Conservation (phyloP, 2,888 invertebrate species). For the Caenorhabditis auriculariae region DNA sequence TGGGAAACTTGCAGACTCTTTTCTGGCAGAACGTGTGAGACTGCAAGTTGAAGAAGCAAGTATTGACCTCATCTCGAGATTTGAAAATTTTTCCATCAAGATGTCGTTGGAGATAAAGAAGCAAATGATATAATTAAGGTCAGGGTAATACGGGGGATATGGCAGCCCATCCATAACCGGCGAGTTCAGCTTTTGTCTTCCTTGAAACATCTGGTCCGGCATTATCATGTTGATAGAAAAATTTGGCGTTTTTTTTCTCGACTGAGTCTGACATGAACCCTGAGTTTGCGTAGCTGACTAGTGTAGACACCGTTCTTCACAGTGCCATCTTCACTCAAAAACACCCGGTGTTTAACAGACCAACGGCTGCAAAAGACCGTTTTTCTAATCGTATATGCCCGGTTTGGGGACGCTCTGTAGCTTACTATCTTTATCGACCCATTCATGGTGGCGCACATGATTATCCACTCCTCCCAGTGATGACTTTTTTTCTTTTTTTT, state of each 20-base stretch:
- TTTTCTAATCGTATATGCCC: no score
- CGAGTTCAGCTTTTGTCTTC: background rate
- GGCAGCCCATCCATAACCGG: background rate
- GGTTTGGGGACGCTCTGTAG: no score
- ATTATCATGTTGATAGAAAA: constrained; percentile 6
- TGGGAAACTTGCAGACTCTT: background rate
- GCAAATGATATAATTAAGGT: no score
- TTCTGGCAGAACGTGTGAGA: background rate
- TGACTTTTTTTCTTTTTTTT: no score
- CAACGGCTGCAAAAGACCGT: no score
- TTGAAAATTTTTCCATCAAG: constrained; percentile 4
- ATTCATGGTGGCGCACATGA: no score
- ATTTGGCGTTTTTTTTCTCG: background rate
- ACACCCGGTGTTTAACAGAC: no score
- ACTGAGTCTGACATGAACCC: background rate
- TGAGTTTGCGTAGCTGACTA: constrained; percentile 2
- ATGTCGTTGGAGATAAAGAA: constrained; percentile 2
- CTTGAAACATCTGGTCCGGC: constrained; percentile 2
- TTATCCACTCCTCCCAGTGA: no score
- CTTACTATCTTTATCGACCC: no score
- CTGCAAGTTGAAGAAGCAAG: background rate
- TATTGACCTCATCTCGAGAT: constrained; percentile 1
- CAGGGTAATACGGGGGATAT: constrained; percentile 5
- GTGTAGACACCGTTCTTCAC: constrained; percentile 3
- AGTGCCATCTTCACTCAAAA: no score